Evolutionary conservation across 2,113 vertebrate species (phyloP).

Genomic region (Cariama cristata): DNA sequence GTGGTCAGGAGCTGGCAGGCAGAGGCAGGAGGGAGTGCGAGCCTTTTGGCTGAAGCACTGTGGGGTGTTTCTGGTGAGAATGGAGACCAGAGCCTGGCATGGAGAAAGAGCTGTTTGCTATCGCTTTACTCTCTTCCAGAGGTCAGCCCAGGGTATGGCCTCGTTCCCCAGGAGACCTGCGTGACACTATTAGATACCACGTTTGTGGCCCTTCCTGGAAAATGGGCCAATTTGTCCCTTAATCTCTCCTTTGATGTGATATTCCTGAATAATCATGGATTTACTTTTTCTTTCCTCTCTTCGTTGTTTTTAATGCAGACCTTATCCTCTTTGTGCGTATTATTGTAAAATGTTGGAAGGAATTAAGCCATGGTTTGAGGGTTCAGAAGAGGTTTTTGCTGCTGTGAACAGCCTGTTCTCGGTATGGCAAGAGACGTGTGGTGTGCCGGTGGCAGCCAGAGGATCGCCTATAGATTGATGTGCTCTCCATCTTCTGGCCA

Average conservation of each 20-base stretch:
- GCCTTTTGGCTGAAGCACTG: neutral
- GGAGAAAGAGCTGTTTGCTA: neutral
- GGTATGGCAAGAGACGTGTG: neutral
- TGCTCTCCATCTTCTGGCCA: constrained; percentile 56
- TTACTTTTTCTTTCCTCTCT: neutral
- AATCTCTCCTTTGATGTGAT: constrained; percentile 1
- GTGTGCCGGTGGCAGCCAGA: neutral
- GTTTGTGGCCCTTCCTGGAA: neutral
- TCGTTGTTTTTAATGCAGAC: neutral
- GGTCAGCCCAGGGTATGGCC: neutral
- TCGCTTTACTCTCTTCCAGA: neutral
- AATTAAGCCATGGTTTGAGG: neutral
- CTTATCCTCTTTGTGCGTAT: neutral
- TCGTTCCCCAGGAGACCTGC: neutral
- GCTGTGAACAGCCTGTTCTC: neutral
- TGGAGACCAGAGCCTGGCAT: rapidly evolving
- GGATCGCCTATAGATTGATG: neutral
- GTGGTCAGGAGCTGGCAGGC: neutral
- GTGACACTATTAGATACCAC: neutral
- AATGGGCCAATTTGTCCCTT: neutral
- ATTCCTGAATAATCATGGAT: neutral
- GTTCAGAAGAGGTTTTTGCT: neutral
- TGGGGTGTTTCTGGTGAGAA: neutral
- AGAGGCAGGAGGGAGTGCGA: neutral
- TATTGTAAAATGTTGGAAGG: constrained; percentile 15